Evolutionary conservation across 2,113 vertebrate species (phyloP), one percentile per base, ranked within the genome.

Genomic region (Oenanthe melanoleuca): DNA sequence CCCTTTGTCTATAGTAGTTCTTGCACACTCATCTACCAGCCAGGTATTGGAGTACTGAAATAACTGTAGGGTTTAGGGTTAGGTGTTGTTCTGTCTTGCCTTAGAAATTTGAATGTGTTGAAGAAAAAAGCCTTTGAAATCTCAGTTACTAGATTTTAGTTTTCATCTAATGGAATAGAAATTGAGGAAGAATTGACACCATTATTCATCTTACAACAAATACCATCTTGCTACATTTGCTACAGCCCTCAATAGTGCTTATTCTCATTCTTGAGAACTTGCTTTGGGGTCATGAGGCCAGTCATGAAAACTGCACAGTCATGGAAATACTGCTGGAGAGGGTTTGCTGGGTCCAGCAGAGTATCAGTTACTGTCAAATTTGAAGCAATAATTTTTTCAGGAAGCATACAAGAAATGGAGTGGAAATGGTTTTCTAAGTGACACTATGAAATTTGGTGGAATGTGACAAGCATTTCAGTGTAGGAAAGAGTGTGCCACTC

Each of bases 301-400:
- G 8, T 91, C 67, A 26, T 19, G n/a, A 34, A 88, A 84, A 31
- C 45, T 45, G 34, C 52, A 18, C 63, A 33, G 12, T 31, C 50
- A 56, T 70, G 67, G 49, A 66, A 72, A 37, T 21, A 53, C 52
- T 80, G 42, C 63, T 63, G 5, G 42, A 61, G 23, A 69, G 63
- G 55, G 53, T 72, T 52, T 55, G 55, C 80, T 88, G 42, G 12
- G 88, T 84, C 91, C 91, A 87, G 69, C 59, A 73, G 38, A 66
- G 61, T 81, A 95, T 92, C 86, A 31, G 80, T 94, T 93, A 66
- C 82, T 80, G 83, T 67, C 78, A 89, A 17, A 85, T 85, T 38
- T 91, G 45, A 93, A 92, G 84, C 45, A 52, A 34, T 87, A 85
- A 59, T 89, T 86, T 95, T 88, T 97, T 89, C 86, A 87, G 80